These are phyloP conservation scores for Mormyrus iriodes DNA, from an alignment of 2,113 vertebrate genomes.

Conservation along the genomic window DNA sequence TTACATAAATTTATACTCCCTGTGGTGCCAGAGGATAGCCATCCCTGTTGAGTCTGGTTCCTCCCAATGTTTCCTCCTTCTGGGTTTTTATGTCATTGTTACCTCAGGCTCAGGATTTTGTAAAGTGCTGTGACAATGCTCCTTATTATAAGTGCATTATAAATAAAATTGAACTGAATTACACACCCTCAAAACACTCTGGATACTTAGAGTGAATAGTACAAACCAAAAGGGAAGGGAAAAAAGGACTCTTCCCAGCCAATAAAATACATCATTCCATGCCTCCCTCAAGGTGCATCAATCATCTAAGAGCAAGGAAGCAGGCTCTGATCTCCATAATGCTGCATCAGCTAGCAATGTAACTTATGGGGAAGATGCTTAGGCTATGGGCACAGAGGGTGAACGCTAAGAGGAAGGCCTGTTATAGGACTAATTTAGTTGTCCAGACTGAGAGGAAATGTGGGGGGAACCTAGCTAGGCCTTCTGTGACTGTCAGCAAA, in stretches of 20 bases:
- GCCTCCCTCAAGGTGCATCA: background rate
- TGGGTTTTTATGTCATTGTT: background rate
- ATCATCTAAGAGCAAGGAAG: background rate
- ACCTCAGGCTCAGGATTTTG: background rate
- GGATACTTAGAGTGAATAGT: background rate
- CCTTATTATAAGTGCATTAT: background rate
- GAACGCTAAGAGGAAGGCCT: background rate
- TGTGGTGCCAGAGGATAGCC: background rate
- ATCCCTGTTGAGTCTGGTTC: background rate
- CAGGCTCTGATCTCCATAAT: background rate
- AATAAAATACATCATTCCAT: background rate
- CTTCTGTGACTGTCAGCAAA: background rate
- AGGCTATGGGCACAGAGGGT: background rate
- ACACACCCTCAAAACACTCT: background rate
- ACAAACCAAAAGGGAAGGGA: background rate
- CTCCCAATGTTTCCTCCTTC: background rate
- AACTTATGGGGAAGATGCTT: background rate
- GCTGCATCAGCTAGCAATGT: background rate
- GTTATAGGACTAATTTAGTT: background rate
- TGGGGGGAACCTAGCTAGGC: background rate
- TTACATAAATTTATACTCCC: background rate
- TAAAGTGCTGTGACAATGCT: background rate
- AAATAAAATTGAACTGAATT: background rate
- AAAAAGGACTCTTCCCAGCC: background rate
- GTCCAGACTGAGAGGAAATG: background rate